Base-by-base conservation (phyloP, 2,888 invertebrate genomes). In the Eupithecia subumbrata region DNA sequence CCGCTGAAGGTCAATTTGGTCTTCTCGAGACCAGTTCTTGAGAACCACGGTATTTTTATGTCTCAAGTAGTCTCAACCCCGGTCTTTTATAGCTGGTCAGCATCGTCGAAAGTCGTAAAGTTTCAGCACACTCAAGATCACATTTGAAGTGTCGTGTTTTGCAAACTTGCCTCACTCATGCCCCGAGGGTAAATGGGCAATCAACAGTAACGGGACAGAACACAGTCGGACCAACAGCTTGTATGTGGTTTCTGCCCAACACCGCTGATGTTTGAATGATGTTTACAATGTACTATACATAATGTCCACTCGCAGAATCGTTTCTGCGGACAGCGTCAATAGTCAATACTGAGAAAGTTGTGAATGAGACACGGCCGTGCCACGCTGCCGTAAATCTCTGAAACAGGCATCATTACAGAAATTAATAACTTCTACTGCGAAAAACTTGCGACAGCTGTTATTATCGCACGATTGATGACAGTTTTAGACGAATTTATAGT, bases 171-270 rank as follows among this genome's bases (percentile, higher is more conserved):
- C 43, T 71, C 71, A 25, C 1, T n/a, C 68, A 67, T 71, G 48
- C 74, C 76, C 72, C 43, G 71, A 69, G 72, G 76, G 71, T 74
- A 76, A 76, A 71, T 71, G 71, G 48, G 71, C 64, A 76, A 73
- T 76, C 63, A 37, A 67, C 69, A 68, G 60, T 78, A 79, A 79
- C 79, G 79, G 78, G 73, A 78, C 69, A 66, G 72, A 73, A 67
- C 75, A 71, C 76, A 74, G 74, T 45, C 40, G 52, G 43, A 66
- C 64, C 76, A 71, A 74, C 71, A 71, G 52, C 72, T 22, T 56
- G 9, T 56, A 22, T 56, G 52, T 56, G 73, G 76, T 69, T 56
- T 60, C 60, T 60, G 22, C 60, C 22, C 5, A 22, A 56, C 25
- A 12, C 12, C 22, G 56, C n/a, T 60, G 12, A 14, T 60, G 25